Evolutionary conservation across 2,888 invertebrate genomes (phyloP).

Genomic region (Pterostichus niger): DNA sequence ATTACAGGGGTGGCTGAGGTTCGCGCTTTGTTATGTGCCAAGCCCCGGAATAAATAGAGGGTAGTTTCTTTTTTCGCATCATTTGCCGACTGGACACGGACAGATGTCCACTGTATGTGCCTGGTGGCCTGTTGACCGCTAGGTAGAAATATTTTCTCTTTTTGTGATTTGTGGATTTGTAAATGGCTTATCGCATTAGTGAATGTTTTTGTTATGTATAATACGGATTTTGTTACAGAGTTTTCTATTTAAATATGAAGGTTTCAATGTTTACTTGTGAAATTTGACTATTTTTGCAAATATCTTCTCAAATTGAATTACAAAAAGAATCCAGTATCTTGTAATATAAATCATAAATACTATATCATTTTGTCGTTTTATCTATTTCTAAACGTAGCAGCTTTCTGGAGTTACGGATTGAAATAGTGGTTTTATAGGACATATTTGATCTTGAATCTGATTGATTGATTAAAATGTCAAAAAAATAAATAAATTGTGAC

Average conservation of each 20-base stretch:
- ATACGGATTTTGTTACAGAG: constrained; percentile 32
- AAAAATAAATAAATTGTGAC: too few relatives aligned
- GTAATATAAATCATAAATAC: too few relatives aligned
- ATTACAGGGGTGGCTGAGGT: constrained; percentile 65
- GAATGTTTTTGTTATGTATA: constrained; percentile 40
- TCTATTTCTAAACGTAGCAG: too few relatives aligned
- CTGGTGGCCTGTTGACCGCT: constrained; percentile 40
- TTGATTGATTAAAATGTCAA: too few relatives aligned
- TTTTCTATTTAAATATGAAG: constrained; percentile 25
- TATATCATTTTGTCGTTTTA: too few relatives aligned
- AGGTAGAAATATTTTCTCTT: constrained; percentile 37
- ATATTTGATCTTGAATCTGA: too few relatives aligned
- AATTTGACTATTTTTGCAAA: constrained; percentile 39
- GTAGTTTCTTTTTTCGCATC: not conserved
- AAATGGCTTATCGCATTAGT: constrained; percentile 45
- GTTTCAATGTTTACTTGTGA: constrained; percentile 28
- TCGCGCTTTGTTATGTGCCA: constrained; percentile 56
- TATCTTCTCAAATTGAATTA: constrained; percentile 30
- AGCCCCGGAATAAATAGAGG: constrained; percentile 57
- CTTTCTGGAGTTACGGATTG: too few relatives aligned
- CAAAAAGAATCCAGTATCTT: constrained; percentile 16
- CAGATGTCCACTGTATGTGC: constrained; percentile 42
- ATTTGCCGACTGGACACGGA: constrained; percentile 24
- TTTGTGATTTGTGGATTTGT: constrained; percentile 40
- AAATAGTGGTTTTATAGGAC: too few relatives aligned